Conservation (phyloP, 2,888 invertebrate species). For the Papilio protenor region DNA sequence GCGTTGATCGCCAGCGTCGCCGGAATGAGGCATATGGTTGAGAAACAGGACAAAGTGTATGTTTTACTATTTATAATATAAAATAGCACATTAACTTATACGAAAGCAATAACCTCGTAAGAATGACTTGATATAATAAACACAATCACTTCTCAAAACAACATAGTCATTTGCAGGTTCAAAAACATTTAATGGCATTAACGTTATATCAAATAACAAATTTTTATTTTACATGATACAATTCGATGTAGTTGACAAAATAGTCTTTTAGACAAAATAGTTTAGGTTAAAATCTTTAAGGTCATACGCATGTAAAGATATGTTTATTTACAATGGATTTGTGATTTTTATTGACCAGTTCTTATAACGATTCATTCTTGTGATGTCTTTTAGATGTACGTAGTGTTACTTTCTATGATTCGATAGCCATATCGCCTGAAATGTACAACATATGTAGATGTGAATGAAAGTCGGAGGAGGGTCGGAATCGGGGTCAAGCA, state of each 20-base stretch:
- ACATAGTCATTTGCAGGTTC: conserved; percentile 1
- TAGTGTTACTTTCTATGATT: neutral
- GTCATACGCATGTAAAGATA: neutral
- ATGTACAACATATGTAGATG: conserved; percentile 26
- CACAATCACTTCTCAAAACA: neutral
- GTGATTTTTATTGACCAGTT: no score
- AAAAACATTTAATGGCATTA: neutral
- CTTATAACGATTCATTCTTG: no score
- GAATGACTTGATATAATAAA: conserved; percentile 1
- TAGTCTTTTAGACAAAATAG: neutral
- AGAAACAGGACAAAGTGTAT: conserved; percentile 49
- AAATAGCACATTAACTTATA: neutral
- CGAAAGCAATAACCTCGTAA: neutral
- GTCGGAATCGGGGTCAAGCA: conserved; percentile 35
- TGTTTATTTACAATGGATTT: no score
- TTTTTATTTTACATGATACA: neutral
- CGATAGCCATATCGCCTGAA: conserved; percentile 2
- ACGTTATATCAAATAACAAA: neutral
- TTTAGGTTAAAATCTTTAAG: no score
- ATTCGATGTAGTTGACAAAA: neutral
- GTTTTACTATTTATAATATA: conserved; percentile 38
- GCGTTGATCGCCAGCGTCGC: conserved; percentile 68
- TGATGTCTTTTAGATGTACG: no score
- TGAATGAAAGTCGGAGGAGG: conserved; percentile 39
- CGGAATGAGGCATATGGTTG: conserved; percentile 59